Percentiles rank a stretch among this genome's conserved stretches.
Conservation (phyloP, 2,888 invertebrate species). For the Cheilosia grossa region DNA sequence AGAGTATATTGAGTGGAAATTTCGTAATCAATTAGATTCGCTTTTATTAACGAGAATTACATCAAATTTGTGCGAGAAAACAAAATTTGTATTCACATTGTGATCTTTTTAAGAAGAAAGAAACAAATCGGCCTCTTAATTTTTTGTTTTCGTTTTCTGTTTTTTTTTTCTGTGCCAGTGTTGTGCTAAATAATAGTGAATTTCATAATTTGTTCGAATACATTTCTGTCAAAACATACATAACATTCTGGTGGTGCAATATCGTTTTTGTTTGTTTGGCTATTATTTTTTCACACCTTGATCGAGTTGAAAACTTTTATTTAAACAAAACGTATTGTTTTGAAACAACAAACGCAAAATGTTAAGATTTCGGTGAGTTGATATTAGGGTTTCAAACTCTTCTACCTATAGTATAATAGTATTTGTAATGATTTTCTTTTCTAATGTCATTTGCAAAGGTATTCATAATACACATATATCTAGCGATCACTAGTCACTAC, state of each 20-base stretch:
- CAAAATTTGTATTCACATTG: neutral
- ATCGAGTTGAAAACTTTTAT: constrained; percentile 4
- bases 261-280: neutral
- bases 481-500: constrained; percentile 30
- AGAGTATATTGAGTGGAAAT: constrained; percentile 45
- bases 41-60: neutral
- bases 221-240: constrained; percentile 21
- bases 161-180: constrained; percentile 5
- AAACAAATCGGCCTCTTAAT: constrained; percentile 13
- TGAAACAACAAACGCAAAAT: constrained; percentile 41
- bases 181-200: constrained; percentile 26
- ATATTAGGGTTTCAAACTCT: neutral
- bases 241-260: constrained; percentile 19
- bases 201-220: constrained; percentile 19
- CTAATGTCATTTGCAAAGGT: constrained; percentile 52
- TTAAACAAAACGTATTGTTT: neutral
- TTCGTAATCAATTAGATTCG: constrained; percentile 46
- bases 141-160: neutral
- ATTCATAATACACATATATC: neutral
- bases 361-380: constrained; percentile 71
- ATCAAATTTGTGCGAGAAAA: neutral
- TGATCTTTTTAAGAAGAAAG: constrained; percentile 18
- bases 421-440: constrained; percentile 54
- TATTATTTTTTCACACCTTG: neutral
- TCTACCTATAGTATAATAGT: constrained; percentile 9